Evolutionary conservation across 2,797 vertebrate species (phyloP).

Genomic region (Pempheris klunzingeri): DNA sequence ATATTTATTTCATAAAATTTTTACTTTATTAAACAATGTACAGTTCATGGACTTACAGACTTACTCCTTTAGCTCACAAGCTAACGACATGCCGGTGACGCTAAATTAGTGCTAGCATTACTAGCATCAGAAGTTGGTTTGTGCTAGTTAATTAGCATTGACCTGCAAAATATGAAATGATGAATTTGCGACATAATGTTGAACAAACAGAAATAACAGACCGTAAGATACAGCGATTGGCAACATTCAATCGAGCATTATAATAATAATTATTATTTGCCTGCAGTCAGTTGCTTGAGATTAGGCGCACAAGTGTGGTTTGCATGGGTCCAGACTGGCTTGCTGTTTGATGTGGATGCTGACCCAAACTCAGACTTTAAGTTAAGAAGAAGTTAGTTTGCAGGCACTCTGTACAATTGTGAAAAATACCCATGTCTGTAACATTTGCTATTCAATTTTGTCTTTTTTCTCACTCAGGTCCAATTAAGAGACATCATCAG

Average conservation of each 20-base stretch:
- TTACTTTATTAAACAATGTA: neutral
- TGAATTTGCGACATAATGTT: too few relatives aligned
- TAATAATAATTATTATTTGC: neutral
- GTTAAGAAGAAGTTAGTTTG: neutral
- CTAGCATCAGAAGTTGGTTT: too few relatives aligned
- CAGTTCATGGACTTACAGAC: neutral
- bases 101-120: too few relatives aligned
- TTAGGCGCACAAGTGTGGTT: neutral
- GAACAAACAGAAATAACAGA: too few relatives aligned
- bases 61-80: too few relatives aligned
- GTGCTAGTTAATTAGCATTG: too few relatives aligned
- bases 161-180: too few relatives aligned
- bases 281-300: constrained; percentile 7
- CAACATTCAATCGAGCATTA: neutral
- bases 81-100: too few relatives aligned
- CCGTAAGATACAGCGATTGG: too few relatives aligned
- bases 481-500: constrained; percentile 10
- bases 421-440: neutral
- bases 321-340: too few relatives aligned
- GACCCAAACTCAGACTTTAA: constrained; percentile 5
- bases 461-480: constrained; percentile 11
- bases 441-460: constrained; percentile 5
- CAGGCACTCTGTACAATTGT: constrained; percentile 7
- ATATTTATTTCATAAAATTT: neutral
- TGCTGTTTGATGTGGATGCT: too few relatives aligned